These are phyloP conservation scores for Lordiphosa fenestrarum DNA, from an alignment of 2,888 invertebrate genomes.

Conservation along the genomic window DNA sequence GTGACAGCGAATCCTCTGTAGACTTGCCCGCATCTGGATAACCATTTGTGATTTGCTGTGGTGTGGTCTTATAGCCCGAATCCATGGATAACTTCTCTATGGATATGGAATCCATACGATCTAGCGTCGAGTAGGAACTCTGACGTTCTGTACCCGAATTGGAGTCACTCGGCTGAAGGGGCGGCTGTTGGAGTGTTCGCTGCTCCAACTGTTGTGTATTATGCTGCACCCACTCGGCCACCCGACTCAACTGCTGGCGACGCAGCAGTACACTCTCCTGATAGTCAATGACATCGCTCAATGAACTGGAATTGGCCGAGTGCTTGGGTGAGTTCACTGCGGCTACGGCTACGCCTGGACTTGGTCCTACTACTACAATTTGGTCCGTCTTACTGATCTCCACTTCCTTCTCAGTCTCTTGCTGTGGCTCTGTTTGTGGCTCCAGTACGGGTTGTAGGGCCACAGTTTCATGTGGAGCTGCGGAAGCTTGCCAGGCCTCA, in stretches of 20 bases:
- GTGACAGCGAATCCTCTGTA: slow-evolving; percentile 74
- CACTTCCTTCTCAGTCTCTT: slow-evolving; percentile 51
- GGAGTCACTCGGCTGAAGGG: slow-evolving; percentile 50
- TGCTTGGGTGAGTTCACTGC: slow-evolving; percentile 64
- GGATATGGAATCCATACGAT: slow-evolving; percentile 77
- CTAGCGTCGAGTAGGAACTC: slow-evolving; percentile 73
- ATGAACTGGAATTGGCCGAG: slow-evolving; percentile 77
- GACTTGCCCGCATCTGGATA: slow-evolving; percentile 67
- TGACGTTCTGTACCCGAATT: slow-evolving; percentile 67
- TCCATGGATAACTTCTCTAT: slow-evolving; percentile 78
- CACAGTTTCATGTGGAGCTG: slow-evolving; percentile 47
- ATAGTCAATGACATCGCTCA: slow-evolving; percentile 77
- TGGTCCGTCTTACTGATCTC: slow-evolving; percentile 11
- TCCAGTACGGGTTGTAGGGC: slow-evolving; percentile 61
- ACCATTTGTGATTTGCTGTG: slow-evolving; percentile 70
- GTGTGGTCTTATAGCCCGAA: slow-evolving; percentile 79
- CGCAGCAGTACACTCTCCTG: slow-evolving; percentile 82
- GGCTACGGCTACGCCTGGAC: too few species aligned
- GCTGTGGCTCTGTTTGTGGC: slow-evolving; percentile 56
- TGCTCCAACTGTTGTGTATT: slow-evolving; percentile 82
- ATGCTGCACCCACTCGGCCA: slow-evolving; percentile 89
- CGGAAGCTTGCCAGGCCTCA: slow-evolving; percentile 68
- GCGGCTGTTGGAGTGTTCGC: slow-evolving; percentile 52
- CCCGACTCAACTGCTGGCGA: slow-evolving; percentile 85
- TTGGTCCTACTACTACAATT: neutral